Evolutionary conservation across 2,888 invertebrate species (phyloP), one percentile per base, ranked within the genome.

Genomic region (Heliconius hortense): DNA sequence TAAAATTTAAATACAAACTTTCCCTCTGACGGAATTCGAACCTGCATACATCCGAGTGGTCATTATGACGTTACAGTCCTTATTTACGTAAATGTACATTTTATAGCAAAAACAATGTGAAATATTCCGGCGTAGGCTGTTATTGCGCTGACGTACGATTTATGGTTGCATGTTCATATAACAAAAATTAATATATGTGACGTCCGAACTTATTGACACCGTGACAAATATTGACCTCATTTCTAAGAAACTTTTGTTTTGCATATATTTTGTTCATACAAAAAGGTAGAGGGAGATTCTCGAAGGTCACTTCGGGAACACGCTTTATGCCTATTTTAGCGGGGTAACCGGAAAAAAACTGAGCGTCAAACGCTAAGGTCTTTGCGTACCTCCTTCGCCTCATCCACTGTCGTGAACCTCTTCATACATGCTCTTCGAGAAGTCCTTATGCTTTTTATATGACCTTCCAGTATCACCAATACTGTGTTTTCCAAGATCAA

Each of bases 61-160:
- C 18, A 62, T 18, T 4, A 15, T 28, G 2, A 28, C 28, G 11
- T 35, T 2, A 35, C 10, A 64, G 1, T n/a, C 13, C n/a, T 39
- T 35, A 13, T 64, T 39, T 39, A 64, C n/a, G n/a, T 39, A n/a
- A 18, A 31, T 21, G 4, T 31, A 28, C 10, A 60, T 60, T 64
- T 64, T 39, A 64, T 39, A 35, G 35, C 35, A 39, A 39, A 39
- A 39, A n/a, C 35, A 64, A n/a, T 64, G 39, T 35, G 35, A n/a
- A 5, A 35, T 39, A 64, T 64, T 64, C n/a, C 64, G 7, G 35
- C 13, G 35, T 64, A 64, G 64, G 64, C 64, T n/a, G 64, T 39
- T 64, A 64, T 64, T 64, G 35, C 2, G 35, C n/a, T 64, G 64
- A 35, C 39, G 39, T 64, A 64, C 35, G 64, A 64, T 64, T 39